phyloP scores from a whole-genome alignment of 2,888 invertebrate genomes.

The Psococerastis gibbosa region DNA sequence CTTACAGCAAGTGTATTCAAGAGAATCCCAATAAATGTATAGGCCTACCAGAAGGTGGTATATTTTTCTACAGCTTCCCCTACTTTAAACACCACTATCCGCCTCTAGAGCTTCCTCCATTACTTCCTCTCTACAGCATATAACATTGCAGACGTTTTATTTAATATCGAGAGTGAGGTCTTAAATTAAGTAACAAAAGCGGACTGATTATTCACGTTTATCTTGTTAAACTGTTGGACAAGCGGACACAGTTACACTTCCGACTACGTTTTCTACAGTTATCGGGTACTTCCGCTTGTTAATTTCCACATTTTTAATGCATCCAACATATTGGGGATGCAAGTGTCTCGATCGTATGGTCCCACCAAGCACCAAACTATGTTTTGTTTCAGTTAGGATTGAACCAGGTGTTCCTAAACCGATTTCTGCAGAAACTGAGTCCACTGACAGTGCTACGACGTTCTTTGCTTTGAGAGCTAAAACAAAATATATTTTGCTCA shows the following conservation, averaged over 20 bases:
- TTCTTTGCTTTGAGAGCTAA: constrained; percentile 76
- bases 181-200: no score
- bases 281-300: constrained; percentile 32
- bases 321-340: constrained; percentile 63
- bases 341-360: constrained; percentile 28
- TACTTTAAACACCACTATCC: no score
- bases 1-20: no score
- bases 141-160: no score
- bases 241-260: constrained; percentile 55
- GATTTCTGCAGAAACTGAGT: constrained; percentile 54
- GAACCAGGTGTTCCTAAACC: constrained; percentile 45
- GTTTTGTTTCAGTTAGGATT: constrained; percentile 55
- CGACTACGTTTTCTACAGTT: constrained; percentile 38
- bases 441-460: constrained; percentile 70
- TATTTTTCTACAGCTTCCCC: no score
- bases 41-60: no score
- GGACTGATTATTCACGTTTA: no score
- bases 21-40: no score
- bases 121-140: no score
- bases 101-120: no score
- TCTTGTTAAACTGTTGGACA: constrained; percentile 53
- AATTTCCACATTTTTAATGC: constrained; percentile 51
- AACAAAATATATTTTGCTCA: no score
- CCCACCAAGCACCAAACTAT: constrained; percentile 82
- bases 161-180: no score